Evolutionary conservation across 1,140 invertebrate species (phyloP).

Genomic region (Streblospio benedicti): DNA sequence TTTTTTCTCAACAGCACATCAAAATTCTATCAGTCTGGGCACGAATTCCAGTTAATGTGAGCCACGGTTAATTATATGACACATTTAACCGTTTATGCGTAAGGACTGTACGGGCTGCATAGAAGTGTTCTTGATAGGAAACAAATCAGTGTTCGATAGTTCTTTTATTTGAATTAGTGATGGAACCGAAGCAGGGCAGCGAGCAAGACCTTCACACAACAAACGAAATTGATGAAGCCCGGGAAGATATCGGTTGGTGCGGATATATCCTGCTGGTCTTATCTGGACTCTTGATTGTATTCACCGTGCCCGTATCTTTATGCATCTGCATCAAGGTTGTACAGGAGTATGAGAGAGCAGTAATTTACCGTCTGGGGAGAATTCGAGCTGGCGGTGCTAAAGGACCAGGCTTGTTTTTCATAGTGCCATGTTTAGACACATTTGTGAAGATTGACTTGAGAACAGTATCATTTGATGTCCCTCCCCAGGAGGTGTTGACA

Average conservation of each 20-base stretch:
- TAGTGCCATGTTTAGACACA: slow-evolving; percentile 6
- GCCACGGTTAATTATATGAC: too few species aligned
- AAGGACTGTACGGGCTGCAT: too few species aligned
- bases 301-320: slow-evolving; percentile 87
- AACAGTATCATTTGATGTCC: slow-evolving; percentile 80
- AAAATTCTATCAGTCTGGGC: too few species aligned
- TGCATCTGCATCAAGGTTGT: slow-evolving; percentile 81
- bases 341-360: slow-evolving; percentile 4
- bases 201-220: too few species aligned
- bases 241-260: slow-evolving; percentile 73
- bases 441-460: slow-evolving; percentile 63
- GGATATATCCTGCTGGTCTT: slow-evolving; percentile 74
- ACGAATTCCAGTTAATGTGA: too few species aligned
- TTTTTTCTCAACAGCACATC: too few species aligned
- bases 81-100: too few species aligned
- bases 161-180: too few species aligned
- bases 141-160: too few species aligned
- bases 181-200: too few species aligned
- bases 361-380: slow-evolving; percentile 6
- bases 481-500: slow-evolving; percentile 92
- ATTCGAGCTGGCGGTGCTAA: slow-evolving; percentile 47
- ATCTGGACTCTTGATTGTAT: slow-evolving; percentile 73
- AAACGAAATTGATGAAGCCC: too few species aligned
- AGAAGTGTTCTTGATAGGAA: too few species aligned
- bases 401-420: slow-evolving; percentile 10